Evolutionary conservation across 37 sponge, comb jelly and placozoan genomes (phyloP).

Genomic region (Cladorhizidae sp.): DNA sequence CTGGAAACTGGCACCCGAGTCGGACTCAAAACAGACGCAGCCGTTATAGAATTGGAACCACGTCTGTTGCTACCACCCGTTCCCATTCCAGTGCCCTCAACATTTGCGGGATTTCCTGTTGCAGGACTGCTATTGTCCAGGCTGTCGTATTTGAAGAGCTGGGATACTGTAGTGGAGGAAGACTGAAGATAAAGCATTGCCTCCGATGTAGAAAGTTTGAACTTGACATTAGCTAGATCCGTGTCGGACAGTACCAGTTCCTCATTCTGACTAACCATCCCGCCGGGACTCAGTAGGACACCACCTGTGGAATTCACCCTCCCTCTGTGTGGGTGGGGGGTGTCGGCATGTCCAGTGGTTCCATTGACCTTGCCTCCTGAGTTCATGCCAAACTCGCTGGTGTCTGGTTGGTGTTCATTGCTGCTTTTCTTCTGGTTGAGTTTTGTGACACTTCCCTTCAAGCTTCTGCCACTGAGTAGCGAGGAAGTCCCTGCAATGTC

Average conservation of each 20-base stretch:
- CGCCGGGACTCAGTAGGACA: neutral
- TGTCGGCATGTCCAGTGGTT: neutral
- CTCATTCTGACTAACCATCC: neutral
- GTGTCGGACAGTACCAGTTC: constrained; percentile 23
- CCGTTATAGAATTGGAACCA: neutral
- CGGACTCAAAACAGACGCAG: neutral
- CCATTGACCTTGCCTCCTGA: neutral
- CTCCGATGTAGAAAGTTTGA: constrained; percentile 32
- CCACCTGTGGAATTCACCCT: neutral
- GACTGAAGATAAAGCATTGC: constrained; percentile 30
- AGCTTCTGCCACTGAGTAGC: neutral
- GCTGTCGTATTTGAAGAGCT: constrained; percentile 49
- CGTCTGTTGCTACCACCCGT: no score
- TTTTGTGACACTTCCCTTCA: neutral
- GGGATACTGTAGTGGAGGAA: constrained; percentile 11
- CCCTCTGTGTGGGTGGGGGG: neutral
- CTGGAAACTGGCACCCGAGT: neutral
- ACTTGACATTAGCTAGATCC: constrained; percentile 56
- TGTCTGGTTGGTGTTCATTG: no score
- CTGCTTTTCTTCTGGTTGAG: no score
- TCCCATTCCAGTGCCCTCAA: neutral
- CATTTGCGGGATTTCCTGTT: constrained; percentile 8
- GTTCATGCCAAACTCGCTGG: no score
- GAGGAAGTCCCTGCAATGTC: neutral
- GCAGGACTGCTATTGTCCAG: constrained; percentile 18